A percentile compares a stretch with the other conserved stretches of the same genome.
Conservation (phyloP, 2,888 invertebrate species). For the Philereme transversata region DNA sequence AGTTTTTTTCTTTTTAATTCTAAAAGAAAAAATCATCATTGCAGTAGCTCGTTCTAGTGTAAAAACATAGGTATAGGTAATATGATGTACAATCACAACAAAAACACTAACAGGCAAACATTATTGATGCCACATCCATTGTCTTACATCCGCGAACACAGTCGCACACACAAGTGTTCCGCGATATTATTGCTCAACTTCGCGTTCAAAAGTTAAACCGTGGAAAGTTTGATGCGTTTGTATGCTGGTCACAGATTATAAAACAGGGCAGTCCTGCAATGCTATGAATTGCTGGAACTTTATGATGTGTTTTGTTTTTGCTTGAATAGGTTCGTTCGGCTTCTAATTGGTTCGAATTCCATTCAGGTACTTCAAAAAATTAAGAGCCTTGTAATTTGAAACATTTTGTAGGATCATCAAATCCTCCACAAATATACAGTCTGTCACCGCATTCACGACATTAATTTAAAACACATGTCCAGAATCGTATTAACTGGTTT, state of each 20-base stretch:
- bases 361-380: too few relatives aligned
- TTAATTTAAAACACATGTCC: too few relatives aligned
- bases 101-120: constrained; percentile 2
- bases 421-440: too few relatives aligned
- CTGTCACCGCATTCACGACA: too few relatives aligned
- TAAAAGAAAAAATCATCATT: too few relatives aligned
- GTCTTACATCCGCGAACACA: constrained; percentile 14
- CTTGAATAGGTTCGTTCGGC: neutral
- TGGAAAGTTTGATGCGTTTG: constrained; percentile 47
- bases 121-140: constrained; percentile 11
- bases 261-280: constrained; percentile 28
- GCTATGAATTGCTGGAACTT: constrained; percentile 23
- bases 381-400: too few relatives aligned
- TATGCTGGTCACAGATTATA: constrained; percentile 29
- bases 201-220: constrained; percentile 38
- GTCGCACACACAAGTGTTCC: constrained; percentile 32
- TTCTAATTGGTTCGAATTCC: too few relatives aligned
- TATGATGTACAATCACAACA: neutral
- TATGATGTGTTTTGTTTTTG: constrained; percentile 22
- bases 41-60: too few relatives aligned
- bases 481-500: too few relatives aligned
- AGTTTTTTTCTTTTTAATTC: too few relatives aligned
- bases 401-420: too few relatives aligned
- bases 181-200: constrained; percentile 48
- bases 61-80: too few relatives aligned